Evolutionary conservation across 2,113 vertebrate species (phyloP), one percentile per base, ranked within the genome.

Genomic region (Tupaia chinensis): DNA sequence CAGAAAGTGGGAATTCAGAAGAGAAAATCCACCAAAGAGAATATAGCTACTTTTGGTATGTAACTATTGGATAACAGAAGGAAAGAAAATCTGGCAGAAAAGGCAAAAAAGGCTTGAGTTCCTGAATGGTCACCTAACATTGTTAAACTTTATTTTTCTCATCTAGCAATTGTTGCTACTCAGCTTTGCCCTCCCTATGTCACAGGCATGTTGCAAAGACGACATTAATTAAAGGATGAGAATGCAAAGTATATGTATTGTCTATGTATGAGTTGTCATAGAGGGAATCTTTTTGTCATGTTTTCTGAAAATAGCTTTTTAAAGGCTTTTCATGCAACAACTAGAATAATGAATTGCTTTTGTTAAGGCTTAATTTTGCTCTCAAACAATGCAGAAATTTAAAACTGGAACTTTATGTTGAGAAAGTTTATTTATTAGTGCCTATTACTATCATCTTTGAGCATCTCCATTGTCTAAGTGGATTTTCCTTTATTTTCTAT

Each of bases 281-380:
- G 7, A 65, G 34, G 56, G 23, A 32, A 81, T 93, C 17, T 54
- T 32, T 54, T 74, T 94, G 32, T n/a, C 15, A 23, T 93, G 19
- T 95, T 96, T 95, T 89, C 32, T 80, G 23, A 58, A 87, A 73
- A 87, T 19, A 80, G 29, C 3, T 78, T 93, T 77, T 93, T 63
- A 79, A 79, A 23, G 29, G 3, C 15, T 79, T 92, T 96, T 76
- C 20, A 69, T 94, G 68, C 13, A 73, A 58, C 81, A 88, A 44
- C 0, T 58, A 9, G 32, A 90, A 79, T 87, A 68, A 79, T 74
- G 20, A 70, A 53, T 44, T 83, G 5, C 68, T 81, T 80, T 77
- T 72, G 16, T 93, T 89, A 96, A 78, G 6, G 15, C 58, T 61
- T 77, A 80, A 78, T 61, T 91, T 65, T 95, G 14, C 20, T 69